These are phyloP conservation scores for Scomberomorus guttatus DNA, from an alignment of 2,797 vertebrate genomes.

Conservation along the genomic window DNA sequence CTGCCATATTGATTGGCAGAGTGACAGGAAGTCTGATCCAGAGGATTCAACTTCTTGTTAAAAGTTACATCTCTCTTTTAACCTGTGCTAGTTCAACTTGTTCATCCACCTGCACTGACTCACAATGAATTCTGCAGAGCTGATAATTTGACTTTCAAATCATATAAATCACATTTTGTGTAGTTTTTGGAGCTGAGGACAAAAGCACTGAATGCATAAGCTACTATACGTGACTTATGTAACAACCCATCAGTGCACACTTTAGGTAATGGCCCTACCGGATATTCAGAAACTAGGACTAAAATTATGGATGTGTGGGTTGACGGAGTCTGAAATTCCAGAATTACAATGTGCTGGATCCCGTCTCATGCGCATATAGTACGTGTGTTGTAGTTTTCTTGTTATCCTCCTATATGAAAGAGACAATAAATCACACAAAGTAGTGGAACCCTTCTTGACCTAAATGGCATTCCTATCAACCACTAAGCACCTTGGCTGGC, in stretches of 20 bases:
- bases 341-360: constrained; percentile 72
- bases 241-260: constrained; percentile 70
- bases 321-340: constrained; percentile 68
- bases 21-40: constrained; percentile 31
- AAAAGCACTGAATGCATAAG: constrained; percentile 41
- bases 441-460: constrained; percentile 73
- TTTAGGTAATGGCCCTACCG: constrained; percentile 63
- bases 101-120: constrained; percentile 6
- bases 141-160: constrained; percentile 16
- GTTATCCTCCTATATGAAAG: constrained; percentile 67
- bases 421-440: constrained; percentile 77
- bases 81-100: constrained; percentile 1
- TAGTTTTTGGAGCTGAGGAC: constrained; percentile 16
- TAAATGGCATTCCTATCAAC: constrained; percentile 79
- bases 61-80: constrained; percentile 31
- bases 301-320: constrained; percentile 74
- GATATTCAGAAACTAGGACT: constrained; percentile 65
- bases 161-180: constrained; percentile 9
- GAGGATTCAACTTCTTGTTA: constrained; percentile 22
- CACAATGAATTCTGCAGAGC: neutral
- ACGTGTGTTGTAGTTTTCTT: constrained; percentile 41
- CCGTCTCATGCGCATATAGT: constrained; percentile 64
- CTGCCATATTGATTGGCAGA: constrained; percentile 40
- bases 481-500: constrained; percentile 77
- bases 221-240: constrained; percentile 41